A percentile compares a stretch with the other conserved stretches of the same genome.
Evolutionary conservation across 2,888 invertebrate genomes (phyloP).

Genomic region (Neocrepidodera transversa): DNA sequence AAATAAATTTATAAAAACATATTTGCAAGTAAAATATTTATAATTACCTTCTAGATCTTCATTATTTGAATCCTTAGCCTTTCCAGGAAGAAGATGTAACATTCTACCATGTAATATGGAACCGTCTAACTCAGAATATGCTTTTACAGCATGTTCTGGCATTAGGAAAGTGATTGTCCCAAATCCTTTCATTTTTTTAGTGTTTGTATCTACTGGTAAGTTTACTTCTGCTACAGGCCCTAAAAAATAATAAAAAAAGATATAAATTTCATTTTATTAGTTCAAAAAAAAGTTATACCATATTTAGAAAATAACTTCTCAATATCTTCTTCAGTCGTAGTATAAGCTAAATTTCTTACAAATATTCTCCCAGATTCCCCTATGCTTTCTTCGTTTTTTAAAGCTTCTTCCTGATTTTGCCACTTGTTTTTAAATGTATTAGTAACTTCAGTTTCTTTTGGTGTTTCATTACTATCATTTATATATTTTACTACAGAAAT

Average conservation of each 20-base stretch:
- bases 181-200: conserved; percentile 89
- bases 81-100: conserved; percentile 91
- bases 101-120: conserved; percentile 88
- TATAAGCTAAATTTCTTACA: conserved; percentile 88
- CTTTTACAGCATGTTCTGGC: conserved; percentile 93
- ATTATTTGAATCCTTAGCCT: conserved; percentile 64
- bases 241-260: conserved; percentile 51
- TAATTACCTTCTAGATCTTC: conserved; percentile 41
- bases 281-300: conserved; percentile 64
- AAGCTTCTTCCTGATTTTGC: conserved; percentile 68
- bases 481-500: conserved; percentile 52
- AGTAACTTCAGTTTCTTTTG: conserved; percentile 37
- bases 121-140: conserved; percentile 90
- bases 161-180: conserved; percentile 91
- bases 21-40: conserved; percentile 1
- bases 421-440: conserved; percentile 62
- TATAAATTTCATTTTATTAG: no score
- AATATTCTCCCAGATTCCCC: conserved; percentile 93
- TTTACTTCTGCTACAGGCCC: conserved; percentile 87
- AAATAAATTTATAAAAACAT: no score
- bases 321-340: conserved; percentile 84
- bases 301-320: conserved; percentile 82
- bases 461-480: conserved; percentile 45
- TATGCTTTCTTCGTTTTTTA: conserved; percentile 78
- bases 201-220: conserved; percentile 84